Evolutionary conservation across 2,113 vertebrate species (phyloP).

Genomic region (Centropus bengalensis): DNA sequence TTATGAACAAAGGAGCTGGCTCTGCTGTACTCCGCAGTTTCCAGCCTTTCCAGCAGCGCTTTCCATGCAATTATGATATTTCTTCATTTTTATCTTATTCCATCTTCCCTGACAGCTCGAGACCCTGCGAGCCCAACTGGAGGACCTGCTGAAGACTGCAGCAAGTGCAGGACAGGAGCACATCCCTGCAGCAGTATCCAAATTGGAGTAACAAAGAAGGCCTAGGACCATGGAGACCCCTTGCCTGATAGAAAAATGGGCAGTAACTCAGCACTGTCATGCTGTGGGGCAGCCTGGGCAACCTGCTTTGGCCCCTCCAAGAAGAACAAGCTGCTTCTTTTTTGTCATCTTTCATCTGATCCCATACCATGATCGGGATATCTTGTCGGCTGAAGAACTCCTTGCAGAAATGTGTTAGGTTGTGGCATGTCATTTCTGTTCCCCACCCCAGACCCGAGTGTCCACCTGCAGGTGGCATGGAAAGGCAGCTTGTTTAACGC

Average conservation of each 20-base stretch:
- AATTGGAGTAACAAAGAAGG: neutral
- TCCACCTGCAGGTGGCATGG: neutral
- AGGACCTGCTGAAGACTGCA: neutral
- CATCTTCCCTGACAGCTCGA: neutral
- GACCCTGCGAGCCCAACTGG: fast-evolving
- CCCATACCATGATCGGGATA: neutral
- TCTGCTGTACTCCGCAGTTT: neutral
- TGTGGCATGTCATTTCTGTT: neutral
- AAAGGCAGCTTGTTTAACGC: neutral
- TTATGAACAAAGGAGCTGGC: fast-evolving
- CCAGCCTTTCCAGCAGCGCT: neutral
- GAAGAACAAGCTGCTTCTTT: neutral
- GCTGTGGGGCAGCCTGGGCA: neutral
- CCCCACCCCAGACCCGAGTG: neutral
- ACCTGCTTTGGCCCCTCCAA: fast-evolving
- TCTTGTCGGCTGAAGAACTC: neutral
- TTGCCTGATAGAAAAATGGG: neutral
- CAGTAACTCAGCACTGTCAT: neutral
- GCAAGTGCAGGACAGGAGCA: neutral
- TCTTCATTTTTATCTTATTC: neutral
- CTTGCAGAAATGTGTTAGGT: neutral
- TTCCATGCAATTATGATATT: neutral
- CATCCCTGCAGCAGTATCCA: neutral
- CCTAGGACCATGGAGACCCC: fast-evolving
- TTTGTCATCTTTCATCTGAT: neutral